Conservation (phyloP, 53 echinoderm and acorn worm species). For the Holothuria scabra region DNA sequence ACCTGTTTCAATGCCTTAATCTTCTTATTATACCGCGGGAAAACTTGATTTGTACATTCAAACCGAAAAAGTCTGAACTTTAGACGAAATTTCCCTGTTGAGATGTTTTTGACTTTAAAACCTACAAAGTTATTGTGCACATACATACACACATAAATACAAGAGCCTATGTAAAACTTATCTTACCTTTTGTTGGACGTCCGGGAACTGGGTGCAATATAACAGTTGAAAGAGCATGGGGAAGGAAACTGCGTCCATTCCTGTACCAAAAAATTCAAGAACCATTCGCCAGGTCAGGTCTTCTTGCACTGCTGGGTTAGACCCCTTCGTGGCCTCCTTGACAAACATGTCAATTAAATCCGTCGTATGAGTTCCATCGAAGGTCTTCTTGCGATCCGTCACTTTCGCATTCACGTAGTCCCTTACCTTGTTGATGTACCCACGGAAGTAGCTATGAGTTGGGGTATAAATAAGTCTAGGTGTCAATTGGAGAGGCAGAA, state of each 20-base stretch:
- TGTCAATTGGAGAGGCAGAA: constrained; percentile 50
- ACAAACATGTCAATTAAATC: constrained; percentile 77
- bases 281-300: constrained; percentile 59
- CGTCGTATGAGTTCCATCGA: constrained; percentile 57
- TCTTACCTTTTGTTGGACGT: constrained; percentile 58
- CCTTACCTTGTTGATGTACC: constrained; percentile 18
- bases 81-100: no score
- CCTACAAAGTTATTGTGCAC: no score
- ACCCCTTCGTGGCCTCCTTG: constrained; percentile 50
- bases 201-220: constrained; percentile 51
- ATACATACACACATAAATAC: no score
- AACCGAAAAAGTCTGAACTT: no score
- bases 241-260: constrained; percentile 58
- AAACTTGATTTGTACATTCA: no score
- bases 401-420: constrained; percentile 37
- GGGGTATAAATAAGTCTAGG: constrained; percentile 63
- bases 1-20: no score
- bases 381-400: constrained; percentile 59
- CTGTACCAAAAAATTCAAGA: constrained; percentile 61
- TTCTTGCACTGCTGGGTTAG: constrained; percentile 20
- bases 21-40: no score
- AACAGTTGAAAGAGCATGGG: constrained; percentile 59
- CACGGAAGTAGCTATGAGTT: constrained; percentile 51
- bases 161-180: no score
- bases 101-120: no score